Percentiles rank a stretch among this genome's conserved stretches.
Conservation (phyloP, 2,113 vertebrate species). For the Fulmarus glacialis region DNA sequence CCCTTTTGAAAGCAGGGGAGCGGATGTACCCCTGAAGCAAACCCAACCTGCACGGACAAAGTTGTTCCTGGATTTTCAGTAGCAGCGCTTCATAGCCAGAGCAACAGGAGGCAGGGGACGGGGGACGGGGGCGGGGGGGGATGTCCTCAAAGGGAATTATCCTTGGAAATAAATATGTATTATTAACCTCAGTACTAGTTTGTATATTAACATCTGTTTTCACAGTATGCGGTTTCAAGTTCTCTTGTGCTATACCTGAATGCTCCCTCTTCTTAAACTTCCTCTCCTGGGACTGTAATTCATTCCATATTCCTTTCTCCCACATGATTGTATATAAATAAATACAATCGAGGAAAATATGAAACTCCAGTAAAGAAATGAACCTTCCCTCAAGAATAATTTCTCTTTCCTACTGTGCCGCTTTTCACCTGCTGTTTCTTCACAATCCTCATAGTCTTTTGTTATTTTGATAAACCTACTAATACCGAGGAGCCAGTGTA, state of each 20-base stretch:
- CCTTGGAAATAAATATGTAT: neutral
- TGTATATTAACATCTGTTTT: slow-evolving; percentile 5
- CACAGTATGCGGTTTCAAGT: neutral
- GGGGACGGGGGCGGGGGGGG: too few relatives aligned
- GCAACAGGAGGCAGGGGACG: neutral
- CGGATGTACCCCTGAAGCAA: neutral
- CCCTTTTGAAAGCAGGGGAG: neutral
- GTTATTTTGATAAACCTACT: slow-evolving; percentile 45
- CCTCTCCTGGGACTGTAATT: neutral
- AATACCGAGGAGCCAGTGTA: neutral
- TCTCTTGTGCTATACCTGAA: neutral
- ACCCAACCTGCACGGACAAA: neutral
- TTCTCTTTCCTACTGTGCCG: neutral
- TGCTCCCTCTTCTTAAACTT: neutral
- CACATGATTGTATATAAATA: neutral
- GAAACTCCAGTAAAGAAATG: neutral
- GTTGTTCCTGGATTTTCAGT: neutral
- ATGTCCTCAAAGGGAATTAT: neutral
- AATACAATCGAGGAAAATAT: neutral
- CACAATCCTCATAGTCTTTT: neutral
- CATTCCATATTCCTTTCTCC: neutral
- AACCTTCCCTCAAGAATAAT: neutral
- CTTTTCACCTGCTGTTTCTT: slow-evolving; percentile 5
- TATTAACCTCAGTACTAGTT: neutral
- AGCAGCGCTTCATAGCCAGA: neutral